Evolutionary conservation across 2,888 invertebrate species (phyloP).

Genomic region (Leptinotarsa tumamoca): DNA sequence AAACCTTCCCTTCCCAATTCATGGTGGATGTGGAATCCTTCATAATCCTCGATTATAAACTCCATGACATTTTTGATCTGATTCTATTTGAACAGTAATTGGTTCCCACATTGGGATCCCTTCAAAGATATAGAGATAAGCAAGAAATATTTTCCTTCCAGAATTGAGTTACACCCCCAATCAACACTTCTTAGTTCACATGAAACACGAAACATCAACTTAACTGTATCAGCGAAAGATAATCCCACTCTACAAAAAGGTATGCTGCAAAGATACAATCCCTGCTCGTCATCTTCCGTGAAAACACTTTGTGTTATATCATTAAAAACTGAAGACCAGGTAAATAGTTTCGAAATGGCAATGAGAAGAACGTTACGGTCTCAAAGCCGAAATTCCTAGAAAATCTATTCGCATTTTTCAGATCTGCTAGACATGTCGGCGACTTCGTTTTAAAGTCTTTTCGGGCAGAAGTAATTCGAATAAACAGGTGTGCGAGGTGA

Average conservation of each 20-base stretch:
- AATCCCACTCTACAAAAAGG: slow-evolving; percentile 1
- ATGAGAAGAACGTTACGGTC: slow-evolving; percentile 22
- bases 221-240: background rate
- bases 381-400: slow-evolving; percentile 54
- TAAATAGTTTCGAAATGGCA: slow-evolving; percentile 38
- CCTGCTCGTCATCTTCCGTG: slow-evolving; percentile 6
- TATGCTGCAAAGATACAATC: background rate
- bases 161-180: slow-evolving; percentile 14
- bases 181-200: background rate
- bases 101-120: background rate
- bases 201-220: background rate
- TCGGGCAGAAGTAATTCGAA: slow-evolving; percentile 44
- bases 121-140: background rate
- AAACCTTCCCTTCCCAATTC: too few species aligned
- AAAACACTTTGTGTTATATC: slow-evolving; percentile 23
- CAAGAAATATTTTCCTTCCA: background rate
- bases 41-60: too few species aligned
- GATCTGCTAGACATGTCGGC: slow-evolving; percentile 59
- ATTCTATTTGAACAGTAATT: background rate
- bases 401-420: slow-evolving; percentile 57
- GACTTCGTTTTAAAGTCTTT: slow-evolving; percentile 46
- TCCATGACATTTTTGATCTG: too few species aligned
- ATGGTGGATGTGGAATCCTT: too few species aligned
- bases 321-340: slow-evolving; percentile 33
- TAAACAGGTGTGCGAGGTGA: slow-evolving; percentile 43